Evolutionary conservation across 2,888 invertebrate species (phyloP).

Genomic region (Slavum lentiscoides): DNA sequence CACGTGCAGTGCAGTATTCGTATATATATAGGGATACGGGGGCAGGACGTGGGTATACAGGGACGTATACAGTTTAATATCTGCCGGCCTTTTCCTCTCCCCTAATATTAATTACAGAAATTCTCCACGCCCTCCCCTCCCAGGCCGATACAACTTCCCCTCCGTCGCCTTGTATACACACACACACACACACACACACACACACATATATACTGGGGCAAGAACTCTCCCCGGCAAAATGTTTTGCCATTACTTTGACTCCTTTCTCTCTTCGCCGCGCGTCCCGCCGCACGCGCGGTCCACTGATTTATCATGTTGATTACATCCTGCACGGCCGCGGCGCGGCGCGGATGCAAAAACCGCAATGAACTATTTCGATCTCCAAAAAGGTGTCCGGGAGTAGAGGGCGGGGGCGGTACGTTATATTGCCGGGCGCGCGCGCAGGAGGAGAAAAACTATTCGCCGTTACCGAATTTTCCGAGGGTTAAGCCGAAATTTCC

Average conservation of each 20-base stretch:
- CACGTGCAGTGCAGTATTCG: not conserved
- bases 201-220: not conserved
- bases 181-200: no score
- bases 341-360: conserved; percentile 44
- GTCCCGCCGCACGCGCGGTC: not conserved
- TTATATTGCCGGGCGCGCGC: not conserved
- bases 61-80: conserved; percentile 41
- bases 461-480: conserved; percentile 12
- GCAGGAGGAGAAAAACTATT: conserved; percentile 30
- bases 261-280: not conserved
- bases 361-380: conserved; percentile 47
- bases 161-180: not conserved
- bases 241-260: conserved; percentile 44
- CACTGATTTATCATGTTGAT: conserved; percentile 52
- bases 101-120: conserved; percentile 50
- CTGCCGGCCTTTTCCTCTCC: conserved; percentile 40
- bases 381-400: conserved; percentile 38
- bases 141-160: not conserved
- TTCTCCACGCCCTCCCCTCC: not conserved
- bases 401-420: not conserved
- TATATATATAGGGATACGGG: no score
- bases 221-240: conserved; percentile 36
- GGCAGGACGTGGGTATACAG: no score
- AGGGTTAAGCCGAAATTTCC: conserved; percentile 28
- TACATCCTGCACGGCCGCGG: not conserved